Evolutionary conservation across 2,113 vertebrate species (phyloP).

Genomic region (Solea senegalensis): DNA sequence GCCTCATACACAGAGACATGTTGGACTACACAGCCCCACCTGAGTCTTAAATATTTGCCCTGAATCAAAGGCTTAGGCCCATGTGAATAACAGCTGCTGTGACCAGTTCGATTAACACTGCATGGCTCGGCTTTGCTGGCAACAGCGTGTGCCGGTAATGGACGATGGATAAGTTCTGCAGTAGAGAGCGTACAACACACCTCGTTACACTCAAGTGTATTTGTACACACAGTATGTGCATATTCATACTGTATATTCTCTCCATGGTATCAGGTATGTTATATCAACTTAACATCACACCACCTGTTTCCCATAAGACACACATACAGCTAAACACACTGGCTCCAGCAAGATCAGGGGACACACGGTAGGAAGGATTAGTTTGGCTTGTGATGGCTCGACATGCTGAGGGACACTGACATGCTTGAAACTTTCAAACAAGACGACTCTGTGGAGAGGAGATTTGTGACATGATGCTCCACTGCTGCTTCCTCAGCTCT

Average conservation of each 20-base stretch:
- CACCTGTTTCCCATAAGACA: constrained; percentile 32
- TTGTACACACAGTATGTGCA: not conserved
- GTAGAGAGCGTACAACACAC: constrained; percentile 10
- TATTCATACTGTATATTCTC: not conserved
- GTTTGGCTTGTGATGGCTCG: constrained; percentile 52
- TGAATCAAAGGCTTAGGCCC: constrained; percentile 40
- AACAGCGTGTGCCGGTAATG: constrained; percentile 48
- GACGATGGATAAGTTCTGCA: constrained; percentile 58
- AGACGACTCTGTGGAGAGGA: constrained; percentile 36
- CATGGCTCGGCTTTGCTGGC: constrained; percentile 38
- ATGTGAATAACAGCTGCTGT: constrained; percentile 42
- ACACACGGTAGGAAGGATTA: constrained; percentile 56
- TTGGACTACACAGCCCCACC: constrained; percentile 35
- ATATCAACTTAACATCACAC: constrained; percentile 4
- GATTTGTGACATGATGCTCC: not conserved
- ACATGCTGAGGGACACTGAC: constrained; percentile 43
- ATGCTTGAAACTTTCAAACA: constrained; percentile 23
- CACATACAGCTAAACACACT: constrained; percentile 5
- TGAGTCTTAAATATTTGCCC: constrained; percentile 38
- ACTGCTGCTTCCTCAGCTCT: not conserved
- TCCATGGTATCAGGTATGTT: constrained; percentile 13
- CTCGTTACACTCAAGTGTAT: constrained; percentile 10
- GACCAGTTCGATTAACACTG: constrained; percentile 44
- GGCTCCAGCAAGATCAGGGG: constrained; percentile 22
- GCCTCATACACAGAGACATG: constrained; percentile 4